Conservation (phyloP, 2,888 invertebrate genomes). For the Trichopoda pennipes region DNA sequence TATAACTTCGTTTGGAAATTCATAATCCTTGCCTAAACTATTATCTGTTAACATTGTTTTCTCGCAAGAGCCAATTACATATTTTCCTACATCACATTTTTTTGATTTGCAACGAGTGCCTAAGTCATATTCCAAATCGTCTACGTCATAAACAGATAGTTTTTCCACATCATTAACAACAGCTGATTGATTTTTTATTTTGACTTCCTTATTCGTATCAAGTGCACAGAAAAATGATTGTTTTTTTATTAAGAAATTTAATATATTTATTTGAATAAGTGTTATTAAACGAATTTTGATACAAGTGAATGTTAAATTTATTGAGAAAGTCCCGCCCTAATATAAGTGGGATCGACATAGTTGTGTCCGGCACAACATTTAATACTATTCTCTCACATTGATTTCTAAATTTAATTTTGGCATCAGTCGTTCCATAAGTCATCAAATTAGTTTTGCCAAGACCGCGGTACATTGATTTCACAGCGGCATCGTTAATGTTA, state of each 20-base stretch:
- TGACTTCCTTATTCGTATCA: not conserved
- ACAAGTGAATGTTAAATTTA: constrained; percentile 39
- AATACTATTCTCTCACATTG: constrained; percentile 13
- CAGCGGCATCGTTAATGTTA: not conserved
- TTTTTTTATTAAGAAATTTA: not conserved
- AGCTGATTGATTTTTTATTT: constrained; percentile 24
- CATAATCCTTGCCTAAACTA: too few relatives aligned
- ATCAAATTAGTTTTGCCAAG: constrained; percentile 12
- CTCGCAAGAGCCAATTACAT: too few relatives aligned
- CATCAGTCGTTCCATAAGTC: constrained; percentile 39
- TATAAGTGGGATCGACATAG: constrained; percentile 43
- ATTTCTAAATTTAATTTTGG: constrained; percentile 45
- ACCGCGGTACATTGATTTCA: constrained; percentile 19
- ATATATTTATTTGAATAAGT: constrained; percentile 14
- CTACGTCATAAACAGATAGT: not conserved
- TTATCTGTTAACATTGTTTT: not conserved
- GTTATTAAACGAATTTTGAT: constrained; percentile 1
- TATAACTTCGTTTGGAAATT: too few relatives aligned
- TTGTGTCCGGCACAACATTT: constrained; percentile 47
- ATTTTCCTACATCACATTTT: not conserved
- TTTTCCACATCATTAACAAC: constrained; percentile 10
- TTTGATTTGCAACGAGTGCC: too few relatives aligned
- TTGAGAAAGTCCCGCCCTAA: constrained; percentile 45
- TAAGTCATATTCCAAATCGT: too few relatives aligned
- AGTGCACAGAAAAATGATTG: constrained; percentile 21